Evolutionary conservation across 1,140 invertebrate genomes (phyloP), one percentile per base, ranked within the genome.

Genomic region (Zaprionus ghesquierei): DNA sequence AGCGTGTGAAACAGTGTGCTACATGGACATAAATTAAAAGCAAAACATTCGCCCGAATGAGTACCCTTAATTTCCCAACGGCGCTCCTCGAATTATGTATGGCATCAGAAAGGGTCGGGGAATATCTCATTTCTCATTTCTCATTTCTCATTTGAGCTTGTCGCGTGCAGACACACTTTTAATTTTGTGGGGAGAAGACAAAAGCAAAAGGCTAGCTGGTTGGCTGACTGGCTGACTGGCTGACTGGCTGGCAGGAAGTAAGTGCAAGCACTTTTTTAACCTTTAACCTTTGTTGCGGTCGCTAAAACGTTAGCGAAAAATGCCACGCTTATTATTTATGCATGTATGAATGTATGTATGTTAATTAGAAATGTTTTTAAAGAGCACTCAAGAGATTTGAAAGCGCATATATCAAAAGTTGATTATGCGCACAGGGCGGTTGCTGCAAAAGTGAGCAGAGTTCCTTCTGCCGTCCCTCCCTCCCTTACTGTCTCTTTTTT

Each of bases 361-460:
- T 81, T 90, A 81, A 86, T 90, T 89, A 89, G 80, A 90, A 81
- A 90, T 90, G 86, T 69, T 81, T 90, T 89, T 84, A 89, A 89
- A 86, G 69, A 72, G 69, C 70, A 70, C 84, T 86, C 77, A 72
- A 73, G 86, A 71, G 75, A 89, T 81, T 90, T 84, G 74, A 87
- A 81, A 85, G 78, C 81, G 70, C 81, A 81, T 75, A 84, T 69
- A 86, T 85, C 82, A 87, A 86, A 86, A 87, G 82, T 86, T 86
- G 82, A 86, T 86, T 86, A 86, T 86, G 79, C 81, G 79, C 74
- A 75, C 35, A 46, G 63, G 13, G 13, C 62, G 51, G 53, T 35
- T 29, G 41, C 44, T 51, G 46, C 59, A 35, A 70, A 70, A 80
- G 59, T 79, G 77, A 66, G 74, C 69, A 73, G 64, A 54, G 63